Conservation (phyloP, 2,113 vertebrate species). For the Perca flavescens region DNA sequence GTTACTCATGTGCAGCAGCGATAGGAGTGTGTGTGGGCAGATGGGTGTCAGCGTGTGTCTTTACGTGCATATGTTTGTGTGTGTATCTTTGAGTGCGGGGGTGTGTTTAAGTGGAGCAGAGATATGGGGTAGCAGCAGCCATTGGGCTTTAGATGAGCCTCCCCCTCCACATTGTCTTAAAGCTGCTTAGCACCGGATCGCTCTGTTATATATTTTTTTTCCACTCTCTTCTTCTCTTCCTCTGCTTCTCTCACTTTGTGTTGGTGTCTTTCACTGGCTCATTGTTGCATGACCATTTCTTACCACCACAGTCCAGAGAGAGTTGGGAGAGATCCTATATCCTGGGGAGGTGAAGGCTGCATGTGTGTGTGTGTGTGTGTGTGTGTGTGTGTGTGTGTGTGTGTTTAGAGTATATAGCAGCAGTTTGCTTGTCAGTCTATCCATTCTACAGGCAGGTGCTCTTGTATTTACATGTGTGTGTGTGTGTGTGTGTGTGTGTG, state of each 20-base stretch:
- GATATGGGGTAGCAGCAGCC: conserved; percentile 50
- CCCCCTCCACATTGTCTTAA: conserved; percentile 55
- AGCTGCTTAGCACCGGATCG: conserved; percentile 58
- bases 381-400: not conserved
- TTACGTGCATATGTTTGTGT: conserved; percentile 15
- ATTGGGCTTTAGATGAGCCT: conserved; percentile 44
- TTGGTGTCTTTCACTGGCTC: conserved; percentile 37
- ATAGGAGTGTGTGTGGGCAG: conserved; percentile 56
- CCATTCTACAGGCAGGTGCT: not conserved
- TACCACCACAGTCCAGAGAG: conserved; percentile 19
- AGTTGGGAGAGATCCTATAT: conserved; percentile 12
- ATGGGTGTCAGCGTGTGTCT: conserved; percentile 38
- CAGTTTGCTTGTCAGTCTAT: not conserved
- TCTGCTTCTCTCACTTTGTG: conserved; percentile 1
- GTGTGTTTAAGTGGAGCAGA: conserved; percentile 46
- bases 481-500: not conserved
- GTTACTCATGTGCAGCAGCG: conserved; percentile 65
- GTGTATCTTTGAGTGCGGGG: conserved; percentile 14
- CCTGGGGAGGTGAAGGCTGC: conserved; percentile 13
- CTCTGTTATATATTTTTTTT: not conserved
- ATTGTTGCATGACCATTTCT: conserved; percentile 51
- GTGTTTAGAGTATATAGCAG: not conserved
- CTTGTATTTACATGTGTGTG: not conserved
- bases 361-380: not conserved
- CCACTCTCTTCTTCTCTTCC: conserved; percentile 3